Base-by-base conservation (phyloP, 2,888 invertebrate species). In the Hedychridium roseum region DNA sequence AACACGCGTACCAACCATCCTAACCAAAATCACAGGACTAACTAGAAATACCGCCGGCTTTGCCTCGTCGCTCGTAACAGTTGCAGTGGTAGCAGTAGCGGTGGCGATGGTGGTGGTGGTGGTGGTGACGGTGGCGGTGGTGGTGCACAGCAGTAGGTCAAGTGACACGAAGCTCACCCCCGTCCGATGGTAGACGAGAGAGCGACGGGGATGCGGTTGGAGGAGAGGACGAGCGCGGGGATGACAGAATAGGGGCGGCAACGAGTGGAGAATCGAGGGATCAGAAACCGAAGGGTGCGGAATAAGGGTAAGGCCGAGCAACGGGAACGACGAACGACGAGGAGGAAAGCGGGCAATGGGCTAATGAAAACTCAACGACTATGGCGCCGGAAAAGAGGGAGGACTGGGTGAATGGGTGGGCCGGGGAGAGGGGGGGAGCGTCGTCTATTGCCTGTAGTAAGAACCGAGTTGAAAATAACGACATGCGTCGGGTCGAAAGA, bases 1-100 rank as follows among this genome's bases (percentile, higher is more conserved):
- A 68, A 71, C 78, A 77, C 78, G 71, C 64, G 54, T 66, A 70
- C 70, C 66, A 70, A 65, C 70, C 70, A 65, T 74, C 74, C 74
- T 77, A 77, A 76, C 70, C 73, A 73, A 76, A 74, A 70, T 77
- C 77, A 78, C 78, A 78, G 78, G 78, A 78, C 78, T 78, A 78
- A 78, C 76, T 77, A 76, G 70, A 77, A 73, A 76, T 72, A 74
- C 68, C 70, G 70, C 64, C 66, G 58, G 62, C 64, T 57, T 62
- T 60, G 65, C 66, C 58, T 64, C 65, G 66, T 62, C 65, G 65
- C 62, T 54, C 53, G 50, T 17, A 32, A 15, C 15, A 39, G 15
- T 43, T 39, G 30, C 43, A 21, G 26, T 34, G 31, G 15, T 7
- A 34, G 18, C 20, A 23, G 12, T 46, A 16, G 17, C 21, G 32